phyloP scores from a whole-genome alignment of 2,113 vertebrate genomes.

The Cynocephalus volans region DNA sequence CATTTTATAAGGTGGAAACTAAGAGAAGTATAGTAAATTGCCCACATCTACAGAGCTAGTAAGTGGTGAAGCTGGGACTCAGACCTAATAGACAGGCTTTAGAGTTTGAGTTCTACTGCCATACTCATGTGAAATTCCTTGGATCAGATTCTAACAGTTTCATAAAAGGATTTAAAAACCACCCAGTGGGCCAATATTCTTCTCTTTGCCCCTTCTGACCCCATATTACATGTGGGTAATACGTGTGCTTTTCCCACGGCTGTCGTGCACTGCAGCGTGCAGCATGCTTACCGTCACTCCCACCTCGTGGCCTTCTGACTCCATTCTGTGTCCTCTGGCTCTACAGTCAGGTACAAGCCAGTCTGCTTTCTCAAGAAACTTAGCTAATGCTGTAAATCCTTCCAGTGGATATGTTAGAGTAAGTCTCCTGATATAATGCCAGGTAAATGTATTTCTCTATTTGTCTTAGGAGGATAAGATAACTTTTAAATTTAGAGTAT shows the following conservation, averaged over 20 bases:
- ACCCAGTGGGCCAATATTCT: neutral
- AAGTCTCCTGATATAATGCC: neutral
- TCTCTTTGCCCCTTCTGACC: neutral
- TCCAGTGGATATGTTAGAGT: neutral
- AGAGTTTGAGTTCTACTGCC: neutral
- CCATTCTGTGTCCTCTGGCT: neutral
- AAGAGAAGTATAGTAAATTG: neutral
- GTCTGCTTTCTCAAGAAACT: neutral
- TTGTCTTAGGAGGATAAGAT: neutral
- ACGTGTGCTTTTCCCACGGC: neutral
- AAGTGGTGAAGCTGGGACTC: neutral
- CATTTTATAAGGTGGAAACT: neutral
- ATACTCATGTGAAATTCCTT: neutral
- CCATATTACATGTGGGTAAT: rapidly evolving
- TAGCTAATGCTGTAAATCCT: neutral
- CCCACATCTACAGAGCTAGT: neutral
- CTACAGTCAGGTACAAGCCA: neutral
- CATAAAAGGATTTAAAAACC: neutral
- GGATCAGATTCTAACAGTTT: neutral
- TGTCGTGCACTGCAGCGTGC: neutral
- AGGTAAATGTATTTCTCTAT: neutral
- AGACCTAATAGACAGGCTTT: neutral
- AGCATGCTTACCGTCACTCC: rapidly evolving
- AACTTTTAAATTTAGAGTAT: neutral
- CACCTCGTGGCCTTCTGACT: neutral